These are phyloP conservation scores for Scarus forsteni DNA, from an alignment of 2,797 vertebrate genomes.

Conservation along the genomic window DNA sequence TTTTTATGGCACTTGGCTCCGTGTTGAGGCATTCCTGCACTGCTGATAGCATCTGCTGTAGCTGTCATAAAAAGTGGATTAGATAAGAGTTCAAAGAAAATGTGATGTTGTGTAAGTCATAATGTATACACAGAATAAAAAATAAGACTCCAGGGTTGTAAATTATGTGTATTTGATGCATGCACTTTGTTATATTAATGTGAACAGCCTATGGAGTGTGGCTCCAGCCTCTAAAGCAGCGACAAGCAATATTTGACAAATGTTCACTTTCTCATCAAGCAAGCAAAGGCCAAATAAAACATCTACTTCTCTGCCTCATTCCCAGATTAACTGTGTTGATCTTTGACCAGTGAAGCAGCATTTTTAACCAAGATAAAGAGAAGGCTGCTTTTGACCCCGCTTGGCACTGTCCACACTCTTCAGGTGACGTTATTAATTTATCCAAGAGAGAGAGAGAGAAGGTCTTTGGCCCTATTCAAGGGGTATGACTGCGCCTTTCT, in stretches of 20 bases:
- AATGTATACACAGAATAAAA: too few species aligned
- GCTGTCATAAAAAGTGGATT: neutral
- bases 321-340: neutral
- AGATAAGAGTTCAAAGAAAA: neutral
- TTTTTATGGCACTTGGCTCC: too few species aligned
- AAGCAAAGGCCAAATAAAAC: neutral
- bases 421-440: neutral
- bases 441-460: neutral
- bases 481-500: neutral
- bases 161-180: neutral
- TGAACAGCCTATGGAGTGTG: neutral
- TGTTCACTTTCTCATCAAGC: neutral
- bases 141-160: too few species aligned
- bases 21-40: neutral
- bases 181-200: neutral
- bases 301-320: neutral
- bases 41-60: slow-evolving; percentile 10
- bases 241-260: neutral
- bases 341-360: neutral
- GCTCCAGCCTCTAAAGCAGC: neutral
- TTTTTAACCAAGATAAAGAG: neutral
- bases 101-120: neutral
- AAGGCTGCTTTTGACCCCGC: neutral
- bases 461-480: neutral
- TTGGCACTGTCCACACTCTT: neutral